Evolutionary conservation across 1,140 invertebrate genomes (phyloP).

Genomic region (Bradynema listronoti): DNA sequence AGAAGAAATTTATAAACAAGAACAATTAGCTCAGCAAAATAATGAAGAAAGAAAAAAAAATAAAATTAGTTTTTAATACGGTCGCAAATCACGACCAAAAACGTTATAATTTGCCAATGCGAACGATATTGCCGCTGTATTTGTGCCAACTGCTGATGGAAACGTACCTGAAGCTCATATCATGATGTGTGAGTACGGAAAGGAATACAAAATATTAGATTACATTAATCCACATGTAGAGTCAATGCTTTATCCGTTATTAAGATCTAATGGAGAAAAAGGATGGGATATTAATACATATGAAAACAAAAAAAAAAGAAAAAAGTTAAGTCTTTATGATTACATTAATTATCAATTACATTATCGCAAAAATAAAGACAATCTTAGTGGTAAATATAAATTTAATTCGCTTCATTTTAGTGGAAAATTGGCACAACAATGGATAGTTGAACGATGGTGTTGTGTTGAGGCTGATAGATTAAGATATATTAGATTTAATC

Average conservation of each 20-base stretch:
- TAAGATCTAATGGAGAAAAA: not conserved
- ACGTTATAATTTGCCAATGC: not conserved
- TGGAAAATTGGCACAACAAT: not conserved
- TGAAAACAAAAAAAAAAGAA: no score
- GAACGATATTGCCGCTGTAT: constrained; percentile 5
- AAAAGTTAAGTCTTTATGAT: constrained; percentile 1
- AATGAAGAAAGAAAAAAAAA: no score
- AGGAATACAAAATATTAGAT: constrained; percentile 4
- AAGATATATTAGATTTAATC: not conserved
- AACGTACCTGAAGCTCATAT: not conserved
- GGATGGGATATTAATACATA: constrained; percentile 4
- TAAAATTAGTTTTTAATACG: no score
- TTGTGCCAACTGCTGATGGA: not conserved
- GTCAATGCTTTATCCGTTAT: not conserved
- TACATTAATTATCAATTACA: not conserved
- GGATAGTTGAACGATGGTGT: not conserved
- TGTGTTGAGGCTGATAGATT: not conserved
- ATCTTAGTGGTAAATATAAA: no score
- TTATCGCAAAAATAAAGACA: no score
- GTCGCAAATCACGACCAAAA: no score
- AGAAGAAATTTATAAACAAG: no score
- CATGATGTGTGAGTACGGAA: not conserved
- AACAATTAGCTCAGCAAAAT: no score
- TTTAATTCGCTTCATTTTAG: not conserved
- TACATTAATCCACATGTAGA: not conserved